Percentiles rank a stretch among this genome's conserved stretches.
Conservation (phyloP, 2,888 invertebrate species). For the Molanna angustata region DNA sequence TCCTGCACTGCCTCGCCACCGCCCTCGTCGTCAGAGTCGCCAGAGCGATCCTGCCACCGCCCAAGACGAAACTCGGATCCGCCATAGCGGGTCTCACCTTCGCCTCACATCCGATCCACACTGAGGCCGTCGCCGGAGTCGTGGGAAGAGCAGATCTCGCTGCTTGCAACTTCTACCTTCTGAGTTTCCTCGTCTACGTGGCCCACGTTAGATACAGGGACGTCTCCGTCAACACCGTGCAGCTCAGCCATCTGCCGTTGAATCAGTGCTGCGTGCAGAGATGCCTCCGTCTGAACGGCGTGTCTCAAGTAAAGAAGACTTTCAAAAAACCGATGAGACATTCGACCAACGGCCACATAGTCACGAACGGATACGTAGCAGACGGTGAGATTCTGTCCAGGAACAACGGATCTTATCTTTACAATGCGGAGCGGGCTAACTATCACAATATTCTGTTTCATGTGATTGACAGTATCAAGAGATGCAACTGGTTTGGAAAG, state of each 20-base stretch:
- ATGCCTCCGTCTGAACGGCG: constrained; percentile 27
- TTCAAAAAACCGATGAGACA: constrained; percentile 24
- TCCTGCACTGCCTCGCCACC: constrained; percentile 83
- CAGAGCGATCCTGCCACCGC: constrained; percentile 63
- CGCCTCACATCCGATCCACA: constrained; percentile 94
- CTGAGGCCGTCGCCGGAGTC: constrained; percentile 93
- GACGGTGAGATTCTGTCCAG: constrained; percentile 24
- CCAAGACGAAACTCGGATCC: constrained; percentile 64
- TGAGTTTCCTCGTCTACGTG: constrained; percentile 83
- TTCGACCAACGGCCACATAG: constrained; percentile 28
- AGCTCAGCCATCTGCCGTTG: constrained; percentile 13
- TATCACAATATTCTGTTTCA: constrained; percentile 29
- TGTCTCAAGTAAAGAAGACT: constrained; percentile 25
- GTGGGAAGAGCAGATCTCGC: constrained; percentile 95
- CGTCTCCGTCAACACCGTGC: constrained; percentile 16
- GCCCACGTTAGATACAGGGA: constrained; percentile 71
- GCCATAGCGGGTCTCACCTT: constrained; percentile 82
- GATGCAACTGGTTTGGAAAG: constrained; percentile 30
- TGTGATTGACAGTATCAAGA: constrained; percentile 28
- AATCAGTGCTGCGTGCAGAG: constrained; percentile 29
- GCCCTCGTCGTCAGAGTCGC: constrained; percentile 78
- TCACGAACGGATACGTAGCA: constrained; percentile 25
- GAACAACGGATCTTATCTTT: constrained; percentile 24
- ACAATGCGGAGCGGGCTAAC: constrained; percentile 19
- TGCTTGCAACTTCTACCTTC: constrained; percentile 85